Percentiles rank a stretch among this genome's conserved stretches.
Evolutionary conservation across 2,888 invertebrate species (phyloP).

Genomic region (Capitulum mitella): DNA sequence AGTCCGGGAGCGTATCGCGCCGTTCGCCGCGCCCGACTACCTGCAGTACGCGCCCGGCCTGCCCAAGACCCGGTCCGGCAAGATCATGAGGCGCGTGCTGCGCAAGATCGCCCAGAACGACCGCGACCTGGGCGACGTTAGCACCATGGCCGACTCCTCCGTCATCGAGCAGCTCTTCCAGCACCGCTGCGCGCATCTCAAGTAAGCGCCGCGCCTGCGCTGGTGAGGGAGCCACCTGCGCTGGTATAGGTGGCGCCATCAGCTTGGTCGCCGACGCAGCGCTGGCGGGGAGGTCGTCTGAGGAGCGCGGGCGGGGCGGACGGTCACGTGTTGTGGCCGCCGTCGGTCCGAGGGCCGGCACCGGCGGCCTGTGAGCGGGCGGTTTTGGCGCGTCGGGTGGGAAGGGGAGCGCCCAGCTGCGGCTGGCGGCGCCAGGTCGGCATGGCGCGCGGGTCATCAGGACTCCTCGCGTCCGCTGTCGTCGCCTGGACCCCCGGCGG

Average conservation of each 20-base stretch:
- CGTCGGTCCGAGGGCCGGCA: no score
- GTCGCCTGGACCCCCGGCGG: no score
- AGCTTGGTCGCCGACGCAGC: background rate
- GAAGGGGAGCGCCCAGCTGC: no score
- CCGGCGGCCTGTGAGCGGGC: no score
- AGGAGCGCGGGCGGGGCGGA: no score
- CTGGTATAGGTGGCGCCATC: background rate
- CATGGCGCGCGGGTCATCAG: no score
- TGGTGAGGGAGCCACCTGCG: no score
- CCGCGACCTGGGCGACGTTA: conserved; percentile 80
- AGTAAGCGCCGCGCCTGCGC: background rate
- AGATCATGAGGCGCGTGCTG: conserved; percentile 93
- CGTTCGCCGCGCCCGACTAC: conserved; percentile 90
- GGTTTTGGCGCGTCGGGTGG: no score
- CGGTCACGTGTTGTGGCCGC: no score
- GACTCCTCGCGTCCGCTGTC: no score
- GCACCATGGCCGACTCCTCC: conserved; percentile 87
- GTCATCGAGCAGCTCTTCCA: conserved; percentile 74
- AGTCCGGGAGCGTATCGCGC: conserved; percentile 86
- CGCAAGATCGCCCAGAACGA: conserved; percentile 89
- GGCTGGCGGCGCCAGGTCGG: no score
- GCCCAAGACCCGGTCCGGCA: conserved; percentile 95
- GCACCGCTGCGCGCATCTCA: conserved; percentile 46
- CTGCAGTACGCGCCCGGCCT: conserved; percentile 89
- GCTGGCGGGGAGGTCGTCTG: no score